phyloP scores from a whole-genome alignment of 2,113 vertebrate species.

The Diadophis punctatus region DNA sequence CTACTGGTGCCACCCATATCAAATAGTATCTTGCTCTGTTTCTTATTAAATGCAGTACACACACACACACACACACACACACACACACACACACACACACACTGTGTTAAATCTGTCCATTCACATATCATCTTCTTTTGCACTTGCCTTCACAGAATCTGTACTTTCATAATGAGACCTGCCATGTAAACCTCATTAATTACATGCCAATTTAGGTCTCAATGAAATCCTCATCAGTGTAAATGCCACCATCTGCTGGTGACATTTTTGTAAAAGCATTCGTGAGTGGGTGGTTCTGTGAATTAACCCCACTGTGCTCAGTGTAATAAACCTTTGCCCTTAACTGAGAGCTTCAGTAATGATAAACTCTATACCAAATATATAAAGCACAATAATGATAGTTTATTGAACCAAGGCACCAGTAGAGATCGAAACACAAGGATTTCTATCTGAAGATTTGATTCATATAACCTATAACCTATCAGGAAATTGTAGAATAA shows the following conservation, averaged over 20 bases:
- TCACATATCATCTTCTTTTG: not conserved
- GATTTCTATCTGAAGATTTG: not conserved
- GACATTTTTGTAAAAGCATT: conserved; percentile 40
- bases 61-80: not conserved
- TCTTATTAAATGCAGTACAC: not conserved
- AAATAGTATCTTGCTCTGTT: not conserved
- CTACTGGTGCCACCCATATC: not conserved
- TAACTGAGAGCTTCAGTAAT: not conserved
- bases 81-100: too few species aligned
- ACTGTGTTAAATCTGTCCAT: not conserved
- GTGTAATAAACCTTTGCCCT: not conserved
- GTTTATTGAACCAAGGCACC: not conserved
- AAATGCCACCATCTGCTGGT: conserved; percentile 69
- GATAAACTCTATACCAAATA: not conserved
- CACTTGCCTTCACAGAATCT: not conserved
- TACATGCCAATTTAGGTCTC: not conserved
- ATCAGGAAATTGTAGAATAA: not conserved
- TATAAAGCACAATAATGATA: not conserved
- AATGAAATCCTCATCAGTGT: conserved; percentile 41
- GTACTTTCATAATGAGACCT: conserved; percentile 26
- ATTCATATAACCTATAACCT: not conserved
- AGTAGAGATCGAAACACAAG: not conserved
- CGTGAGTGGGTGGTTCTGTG: not conserved
- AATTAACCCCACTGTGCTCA: conserved; percentile 37
- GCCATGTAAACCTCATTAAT: conserved; percentile 30